Evolutionary conservation across 1,140 invertebrate genomes (phyloP).

Genomic region (Uloborus diversus): DNA sequence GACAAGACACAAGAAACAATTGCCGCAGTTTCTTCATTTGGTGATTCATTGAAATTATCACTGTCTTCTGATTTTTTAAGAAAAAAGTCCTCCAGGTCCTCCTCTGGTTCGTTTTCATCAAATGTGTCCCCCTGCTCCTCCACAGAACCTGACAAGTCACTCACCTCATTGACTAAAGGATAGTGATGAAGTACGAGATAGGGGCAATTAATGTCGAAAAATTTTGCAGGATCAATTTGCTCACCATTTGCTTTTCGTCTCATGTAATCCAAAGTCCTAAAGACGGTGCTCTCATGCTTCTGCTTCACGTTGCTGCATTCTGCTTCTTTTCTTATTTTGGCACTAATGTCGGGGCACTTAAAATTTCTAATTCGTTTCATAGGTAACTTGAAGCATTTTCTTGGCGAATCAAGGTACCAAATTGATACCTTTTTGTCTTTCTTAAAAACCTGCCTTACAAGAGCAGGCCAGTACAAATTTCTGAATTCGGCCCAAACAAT

Average conservation of each 20-base stretch:
- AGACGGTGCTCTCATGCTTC: background rate
- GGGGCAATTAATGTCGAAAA: background rate
- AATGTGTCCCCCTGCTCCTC: too few species aligned
- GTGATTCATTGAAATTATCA: background rate
- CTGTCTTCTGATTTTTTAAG: too few species aligned
- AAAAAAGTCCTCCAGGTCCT: too few species aligned
- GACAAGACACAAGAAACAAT: background rate
- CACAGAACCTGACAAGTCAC: background rate
- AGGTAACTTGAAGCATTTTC: slow-evolving; percentile 3
- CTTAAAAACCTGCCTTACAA: background rate
- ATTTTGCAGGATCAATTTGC: background rate
- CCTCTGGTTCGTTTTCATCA: background rate
- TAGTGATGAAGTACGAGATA: background rate
- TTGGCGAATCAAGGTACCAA: slow-evolving; percentile 15
- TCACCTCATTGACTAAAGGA: background rate
- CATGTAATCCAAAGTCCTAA: background rate
- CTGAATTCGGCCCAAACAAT: slow-evolving; percentile 24
- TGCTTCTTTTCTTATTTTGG: background rate
- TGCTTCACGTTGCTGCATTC: background rate
- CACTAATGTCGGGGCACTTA: background rate
- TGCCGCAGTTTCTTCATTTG: background rate
- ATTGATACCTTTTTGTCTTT: slow-evolving; percentile 9
- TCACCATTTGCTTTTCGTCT: background rate
- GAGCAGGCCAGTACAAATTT: slow-evolving; percentile 13
- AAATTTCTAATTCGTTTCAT: slow-evolving; percentile 5